Percentiles rank a stretch among this genome's conserved stretches.
phyloP scores from a whole-genome alignment of 2,113 vertebrate species.

The Hippocampus guttulatus region DNA sequence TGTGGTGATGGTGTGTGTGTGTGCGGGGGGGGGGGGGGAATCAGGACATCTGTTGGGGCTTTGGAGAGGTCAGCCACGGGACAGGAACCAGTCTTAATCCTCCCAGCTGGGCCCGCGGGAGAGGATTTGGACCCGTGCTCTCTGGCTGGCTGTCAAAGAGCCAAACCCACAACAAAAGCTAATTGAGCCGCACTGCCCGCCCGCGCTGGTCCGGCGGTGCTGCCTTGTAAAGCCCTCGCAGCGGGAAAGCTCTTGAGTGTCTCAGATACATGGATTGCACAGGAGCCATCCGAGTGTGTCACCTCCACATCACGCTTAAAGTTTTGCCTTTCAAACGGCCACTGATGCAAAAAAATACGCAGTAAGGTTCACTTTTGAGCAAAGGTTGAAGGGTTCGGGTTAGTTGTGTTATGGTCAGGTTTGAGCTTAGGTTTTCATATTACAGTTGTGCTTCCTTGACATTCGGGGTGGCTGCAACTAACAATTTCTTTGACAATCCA shows the following conservation, averaged over 20 bases:
- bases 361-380: too few relatives aligned
- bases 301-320: background rate
- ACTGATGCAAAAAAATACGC: background rate
- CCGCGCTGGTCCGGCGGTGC: slow-evolving; percentile 42
- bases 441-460: too few relatives aligned
- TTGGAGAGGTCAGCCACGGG: slow-evolving; percentile 72
- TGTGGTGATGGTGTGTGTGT: slow-evolving; percentile 2
- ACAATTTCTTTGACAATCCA: too few relatives aligned
- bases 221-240: slow-evolving; percentile 45
- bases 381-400: too few relatives aligned
- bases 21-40: slow-evolving; percentile 17
- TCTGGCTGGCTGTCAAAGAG: slow-evolving; percentile 6
- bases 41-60: slow-evolving; percentile 70
- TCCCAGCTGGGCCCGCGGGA: slow-evolving; percentile 54
- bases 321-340: background rate
- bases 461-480: too few relatives aligned
- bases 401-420: too few relatives aligned
- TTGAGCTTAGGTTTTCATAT: too few relatives aligned
- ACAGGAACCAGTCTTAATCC: slow-evolving; percentile 74
- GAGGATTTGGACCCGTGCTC: slow-evolving; percentile 60
- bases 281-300: background rate
- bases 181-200: slow-evolving; percentile 43
- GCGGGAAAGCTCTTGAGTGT: slow-evolving; percentile 38
- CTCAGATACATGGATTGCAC: slow-evolving; percentile 31
- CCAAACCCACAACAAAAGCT: slow-evolving; percentile 60